These are phyloP conservation scores for Hyalella azteca DNA, from an alignment of 2,888 invertebrate genomes.

Conservation along the genomic window DNA sequence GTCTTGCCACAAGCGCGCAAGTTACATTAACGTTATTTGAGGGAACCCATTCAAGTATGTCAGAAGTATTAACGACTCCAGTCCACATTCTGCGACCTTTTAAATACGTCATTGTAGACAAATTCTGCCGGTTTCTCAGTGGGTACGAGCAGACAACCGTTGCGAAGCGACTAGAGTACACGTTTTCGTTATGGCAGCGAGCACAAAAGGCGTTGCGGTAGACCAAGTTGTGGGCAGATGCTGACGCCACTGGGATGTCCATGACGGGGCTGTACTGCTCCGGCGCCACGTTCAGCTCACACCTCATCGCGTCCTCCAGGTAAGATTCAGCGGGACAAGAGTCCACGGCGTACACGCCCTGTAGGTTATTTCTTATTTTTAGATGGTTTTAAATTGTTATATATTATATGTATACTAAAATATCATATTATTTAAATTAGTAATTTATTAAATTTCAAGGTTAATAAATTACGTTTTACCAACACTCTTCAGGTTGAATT, in stretches of 20 bases:
- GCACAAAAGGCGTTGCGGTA: constrained; percentile 59
- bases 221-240: constrained; percentile 39
- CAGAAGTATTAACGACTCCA: neutral
- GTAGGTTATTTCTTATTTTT: too few relatives aligned
- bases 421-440: too few relatives aligned
- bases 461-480: too few relatives aligned
- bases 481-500: too few relatives aligned
- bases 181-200: constrained; percentile 53
- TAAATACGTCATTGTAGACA: constrained; percentile 43
- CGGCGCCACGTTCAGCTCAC: neutral
- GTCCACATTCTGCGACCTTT: constrained; percentile 35
- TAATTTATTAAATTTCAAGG: too few relatives aligned
- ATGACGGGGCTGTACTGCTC: constrained; percentile 43
- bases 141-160: neutral
- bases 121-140: neutral
- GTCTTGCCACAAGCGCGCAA: neutral
- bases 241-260: constrained; percentile 55
- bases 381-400: too few relatives aligned
- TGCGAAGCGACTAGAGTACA: neutral
- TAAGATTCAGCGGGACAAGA: constrained; percentile 40
- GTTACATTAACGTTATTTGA: neutral
- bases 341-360: constrained; percentile 50
- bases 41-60: neutral
- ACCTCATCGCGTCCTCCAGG: constrained; percentile 25
- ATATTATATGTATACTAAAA: too few relatives aligned